Evolutionary conservation across 2,113 vertebrate genomes (phyloP).

Genomic region (Gallinago media): DNA sequence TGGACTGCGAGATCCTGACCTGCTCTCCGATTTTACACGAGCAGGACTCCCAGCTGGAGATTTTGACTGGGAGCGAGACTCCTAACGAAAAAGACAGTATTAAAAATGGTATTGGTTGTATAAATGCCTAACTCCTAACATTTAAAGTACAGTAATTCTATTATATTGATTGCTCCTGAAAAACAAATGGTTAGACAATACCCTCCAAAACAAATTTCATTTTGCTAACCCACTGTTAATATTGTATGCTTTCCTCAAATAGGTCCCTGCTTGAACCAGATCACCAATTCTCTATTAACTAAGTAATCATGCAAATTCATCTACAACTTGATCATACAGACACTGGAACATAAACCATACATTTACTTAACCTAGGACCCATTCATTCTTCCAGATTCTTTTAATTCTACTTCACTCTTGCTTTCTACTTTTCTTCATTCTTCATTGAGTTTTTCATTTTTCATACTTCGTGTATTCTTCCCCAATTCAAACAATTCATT

Average conservation of each 20-base stretch:
- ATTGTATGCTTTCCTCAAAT: constrained; percentile 82
- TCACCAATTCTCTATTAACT: constrained; percentile 87
- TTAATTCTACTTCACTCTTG: constrained; percentile 98
- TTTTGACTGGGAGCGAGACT: constrained; percentile 92
- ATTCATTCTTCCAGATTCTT: constrained; percentile 99
- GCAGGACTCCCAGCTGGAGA: constrained; percentile 90
- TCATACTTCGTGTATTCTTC: constrained; percentile 93
- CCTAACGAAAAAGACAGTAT: constrained; percentile 89
- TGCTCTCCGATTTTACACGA: constrained; percentile 90
- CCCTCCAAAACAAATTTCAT: constrained; percentile 84
- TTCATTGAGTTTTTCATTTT: constrained; percentile 96
- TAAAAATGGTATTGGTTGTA: constrained; percentile 84
- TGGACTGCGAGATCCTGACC: constrained; percentile 89
- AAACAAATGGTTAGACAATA: constrained; percentile 85
- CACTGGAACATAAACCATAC: constrained; percentile 96
- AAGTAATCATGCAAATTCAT: constrained; percentile 92
- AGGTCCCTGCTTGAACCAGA: constrained; percentile 86
- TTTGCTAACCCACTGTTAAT: constrained; percentile 85
- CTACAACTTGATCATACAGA: constrained; percentile 92
- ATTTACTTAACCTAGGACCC: constrained; percentile 99
- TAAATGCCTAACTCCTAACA: constrained; percentile 85
- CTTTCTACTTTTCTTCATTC: constrained; percentile 98
- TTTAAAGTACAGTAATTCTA: constrained; percentile 82
- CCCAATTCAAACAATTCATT: constrained; percentile 96
- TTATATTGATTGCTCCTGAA: constrained; percentile 85